Conservation (phyloP, 1,140 invertebrate species). For the Cephus cinctus region DNA sequence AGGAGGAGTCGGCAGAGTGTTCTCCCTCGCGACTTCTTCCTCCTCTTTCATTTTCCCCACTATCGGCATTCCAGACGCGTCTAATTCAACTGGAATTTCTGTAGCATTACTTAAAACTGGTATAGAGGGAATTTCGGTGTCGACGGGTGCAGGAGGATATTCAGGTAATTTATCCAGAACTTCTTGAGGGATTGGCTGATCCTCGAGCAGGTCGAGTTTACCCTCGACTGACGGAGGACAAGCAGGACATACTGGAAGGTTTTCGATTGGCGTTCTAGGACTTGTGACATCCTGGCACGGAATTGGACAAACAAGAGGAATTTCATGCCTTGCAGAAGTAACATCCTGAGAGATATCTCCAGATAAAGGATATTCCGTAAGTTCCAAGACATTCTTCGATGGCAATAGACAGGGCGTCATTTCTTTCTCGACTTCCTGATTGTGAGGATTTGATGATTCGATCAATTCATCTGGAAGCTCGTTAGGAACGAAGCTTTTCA, state of each 20-base stretch:
- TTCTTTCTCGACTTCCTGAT: too few relatives aligned
- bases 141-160: not conserved
- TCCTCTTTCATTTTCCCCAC: not conserved
- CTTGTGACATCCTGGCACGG: not conserved
- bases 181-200: slow-evolving; percentile 17
- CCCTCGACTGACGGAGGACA: slow-evolving; percentile 4
- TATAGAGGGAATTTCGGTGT: not conserved
- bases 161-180: not conserved
- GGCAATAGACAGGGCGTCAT: too few relatives aligned
- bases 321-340: not conserved
- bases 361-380: too few relatives aligned
- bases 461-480: too few relatives aligned
- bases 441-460: too few relatives aligned
- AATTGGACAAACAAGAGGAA: not conserved
- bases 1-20: slow-evolving; percentile 27
- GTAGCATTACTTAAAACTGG: not conserved
- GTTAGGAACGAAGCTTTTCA: too few relatives aligned
- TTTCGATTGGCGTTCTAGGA: not conserved
- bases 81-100: not conserved
- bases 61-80: too few relatives aligned
- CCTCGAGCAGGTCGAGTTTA: slow-evolving; percentile 7
- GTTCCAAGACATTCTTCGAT: too few relatives aligned
- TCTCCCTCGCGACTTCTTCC: slow-evolving; percentile 20
- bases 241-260: not conserved
- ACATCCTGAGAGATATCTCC: too few relatives aligned